Base-by-base conservation (phyloP, 2,113 vertebrate genomes). In the Hippocampus mohnikei region DNA sequence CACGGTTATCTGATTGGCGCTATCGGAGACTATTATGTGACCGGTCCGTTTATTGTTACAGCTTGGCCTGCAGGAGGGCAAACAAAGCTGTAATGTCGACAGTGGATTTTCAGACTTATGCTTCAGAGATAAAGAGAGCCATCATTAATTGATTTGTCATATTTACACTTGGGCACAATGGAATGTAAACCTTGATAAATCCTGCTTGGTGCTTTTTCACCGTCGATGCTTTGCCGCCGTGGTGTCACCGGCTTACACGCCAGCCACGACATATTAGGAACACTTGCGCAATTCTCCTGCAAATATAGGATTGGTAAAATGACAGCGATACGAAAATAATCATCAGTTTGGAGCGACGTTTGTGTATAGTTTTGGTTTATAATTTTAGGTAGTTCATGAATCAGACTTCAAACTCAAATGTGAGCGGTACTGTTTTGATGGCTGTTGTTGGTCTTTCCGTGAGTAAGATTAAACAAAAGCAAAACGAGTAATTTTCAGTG, bases 1-100 rank as follows among this genome's bases (percentile, higher is more conserved):
- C 84, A 81, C 75, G 85, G 87, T 76, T 92, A 87, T 94, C 93
- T 93, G 95, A 93, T 94, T 88, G 79, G 87, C 89, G 90, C 88
- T 92, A 91, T 93, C 91, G 84, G 90, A 88, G 88, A 86, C 85
- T 84, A 91, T 87, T 91, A 84, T 89, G 79, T 88, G 91, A 81
- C 84, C 82, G 83, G 88, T 84, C 80, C 87, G 90, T 46, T 65
- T 65, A 91, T 93, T 92, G 90, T 91, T 89, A 29, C 79, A 91
- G 85, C 71, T 79, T 78, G 88, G 87, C 89, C 89, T 84, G 80
- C 72, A 74, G 86, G 76, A 81, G 82, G 83, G 88, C 85, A 93
- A 92, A 94, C 85, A 94, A 61, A 83, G 61, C 75, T 77, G 60
- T 70, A 37, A 78, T 85, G 89, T 90, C 21, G 15, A 84, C 79